Conservation (phyloP, 1,140 invertebrate genomes). For the Atta cephalotes region DNA sequence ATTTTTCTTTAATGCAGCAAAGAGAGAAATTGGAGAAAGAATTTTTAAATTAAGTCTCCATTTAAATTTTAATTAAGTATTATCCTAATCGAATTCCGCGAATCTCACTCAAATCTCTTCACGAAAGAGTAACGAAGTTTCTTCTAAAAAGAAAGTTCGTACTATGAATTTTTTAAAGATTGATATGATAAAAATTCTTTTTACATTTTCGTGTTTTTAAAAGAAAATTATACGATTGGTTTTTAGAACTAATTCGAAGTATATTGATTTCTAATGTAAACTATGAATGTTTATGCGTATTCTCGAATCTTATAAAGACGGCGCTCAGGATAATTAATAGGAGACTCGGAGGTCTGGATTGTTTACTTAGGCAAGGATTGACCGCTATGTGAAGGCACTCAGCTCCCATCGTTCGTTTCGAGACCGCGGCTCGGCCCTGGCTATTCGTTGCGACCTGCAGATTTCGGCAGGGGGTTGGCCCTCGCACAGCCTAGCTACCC, state of each 20-base stretch:
- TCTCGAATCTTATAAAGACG: neutral
- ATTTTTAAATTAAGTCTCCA: conserved; percentile 36
- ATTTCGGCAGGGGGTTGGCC: conserved; percentile 61
- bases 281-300: neutral
- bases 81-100: conserved; percentile 10
- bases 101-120: conserved; percentile 7
- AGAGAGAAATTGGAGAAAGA: neutral
- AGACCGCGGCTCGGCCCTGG: conserved; percentile 23
- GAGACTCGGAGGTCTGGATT: conserved; percentile 67
- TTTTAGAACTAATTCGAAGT: neutral
- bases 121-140: conserved; percentile 18
- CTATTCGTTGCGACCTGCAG: conserved; percentile 66
- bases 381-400: conserved; percentile 74
- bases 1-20: neutral
- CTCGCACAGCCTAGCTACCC: conserved; percentile 34
- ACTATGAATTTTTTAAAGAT: conserved; percentile 1
- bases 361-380: conserved; percentile 76
- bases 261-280: neutral
- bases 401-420: conserved; percentile 56
- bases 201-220: neutral
- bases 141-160: neutral
- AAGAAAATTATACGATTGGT: neutral
- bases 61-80: conserved; percentile 48
- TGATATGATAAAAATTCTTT: neutral
- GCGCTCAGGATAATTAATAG: conserved; percentile 76